A percentile compares a stretch with the other conserved stretches of the same genome.
Conservation (phyloP, 2,797 vertebrate species). For the Enteromius trimaculatus region DNA sequence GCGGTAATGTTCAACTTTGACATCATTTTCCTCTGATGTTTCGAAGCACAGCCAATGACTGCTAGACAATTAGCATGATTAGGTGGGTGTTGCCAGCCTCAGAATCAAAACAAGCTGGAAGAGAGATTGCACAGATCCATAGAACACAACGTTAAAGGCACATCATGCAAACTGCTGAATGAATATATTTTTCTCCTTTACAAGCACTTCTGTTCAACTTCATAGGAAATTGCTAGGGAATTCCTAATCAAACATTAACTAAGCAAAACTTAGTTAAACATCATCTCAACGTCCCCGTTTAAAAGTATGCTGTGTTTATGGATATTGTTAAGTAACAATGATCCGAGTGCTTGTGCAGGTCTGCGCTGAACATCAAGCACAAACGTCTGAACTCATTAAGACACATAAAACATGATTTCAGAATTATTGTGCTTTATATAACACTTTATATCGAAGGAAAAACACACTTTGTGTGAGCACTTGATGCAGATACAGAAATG, state of each 20-base stretch:
- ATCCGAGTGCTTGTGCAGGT: neutral
- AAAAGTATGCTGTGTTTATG: neutral
- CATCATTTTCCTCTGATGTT: neutral
- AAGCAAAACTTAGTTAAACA: conserved; percentile 22
- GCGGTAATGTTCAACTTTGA: neutral
- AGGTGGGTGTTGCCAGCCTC: neutral
- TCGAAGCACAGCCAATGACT: neutral
- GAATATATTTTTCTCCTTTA: neutral
- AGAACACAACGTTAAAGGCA: neutral
- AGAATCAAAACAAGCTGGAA: conserved; percentile 7
- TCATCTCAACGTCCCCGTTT: neutral
- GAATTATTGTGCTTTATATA: neutral
- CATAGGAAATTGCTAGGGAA: neutral
- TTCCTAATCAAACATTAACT: conserved; percentile 11
- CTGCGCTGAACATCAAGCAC: neutral
- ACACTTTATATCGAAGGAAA: neutral
- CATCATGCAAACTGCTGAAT: neutral
- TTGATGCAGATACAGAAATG: too few relatives aligned
- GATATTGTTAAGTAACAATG: neutral
- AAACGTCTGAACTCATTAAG: neutral
- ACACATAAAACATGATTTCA: neutral
- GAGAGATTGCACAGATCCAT: neutral
- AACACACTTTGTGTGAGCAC: neutral
- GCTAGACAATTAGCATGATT: conserved; percentile 17
- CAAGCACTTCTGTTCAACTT: neutral